Evolutionary conservation across 2,113 vertebrate species (phyloP).

Genomic region (Mus spicilegus): DNA sequence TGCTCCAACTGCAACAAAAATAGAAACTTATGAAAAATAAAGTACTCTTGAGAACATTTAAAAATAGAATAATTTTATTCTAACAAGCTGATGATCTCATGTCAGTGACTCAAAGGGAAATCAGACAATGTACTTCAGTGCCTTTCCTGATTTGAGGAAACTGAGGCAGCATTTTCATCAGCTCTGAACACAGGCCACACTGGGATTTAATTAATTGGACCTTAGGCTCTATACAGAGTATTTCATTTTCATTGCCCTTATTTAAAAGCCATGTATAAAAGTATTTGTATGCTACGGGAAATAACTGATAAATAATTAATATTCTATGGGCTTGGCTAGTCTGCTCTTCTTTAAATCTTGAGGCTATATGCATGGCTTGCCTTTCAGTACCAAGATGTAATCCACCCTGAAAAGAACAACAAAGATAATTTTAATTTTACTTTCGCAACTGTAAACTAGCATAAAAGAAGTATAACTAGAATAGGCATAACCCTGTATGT

Average conservation of each 20-base stretch:
- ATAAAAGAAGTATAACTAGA: conserved; percentile 80
- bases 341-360: not conserved
- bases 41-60: not conserved
- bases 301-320: not conserved
- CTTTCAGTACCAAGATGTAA: not conserved
- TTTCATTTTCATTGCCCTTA: not conserved
- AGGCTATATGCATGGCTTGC: not conserved
- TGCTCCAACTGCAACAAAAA: conserved; percentile 42
- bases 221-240: not conserved
- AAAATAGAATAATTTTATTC: conserved; percentile 61
- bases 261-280: not conserved
- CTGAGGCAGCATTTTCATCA: not conserved
- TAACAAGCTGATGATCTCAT: conserved; percentile 51
- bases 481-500: conserved; percentile 77
- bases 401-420: not conserved
- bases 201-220: not conserved
- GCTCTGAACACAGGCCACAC: not conserved
- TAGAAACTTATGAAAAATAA: conserved; percentile 66
- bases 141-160: not conserved
- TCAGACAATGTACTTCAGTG: conserved; percentile 7
- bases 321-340: not conserved
- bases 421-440: not conserved
- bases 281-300: not conserved
- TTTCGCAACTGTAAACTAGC: conserved; percentile 13
- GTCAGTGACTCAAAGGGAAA: conserved; percentile 38